These are phyloP conservation scores for Elephas maximus DNA, from an alignment of 2,113 vertebrate species.

Conservation along the genomic window DNA sequence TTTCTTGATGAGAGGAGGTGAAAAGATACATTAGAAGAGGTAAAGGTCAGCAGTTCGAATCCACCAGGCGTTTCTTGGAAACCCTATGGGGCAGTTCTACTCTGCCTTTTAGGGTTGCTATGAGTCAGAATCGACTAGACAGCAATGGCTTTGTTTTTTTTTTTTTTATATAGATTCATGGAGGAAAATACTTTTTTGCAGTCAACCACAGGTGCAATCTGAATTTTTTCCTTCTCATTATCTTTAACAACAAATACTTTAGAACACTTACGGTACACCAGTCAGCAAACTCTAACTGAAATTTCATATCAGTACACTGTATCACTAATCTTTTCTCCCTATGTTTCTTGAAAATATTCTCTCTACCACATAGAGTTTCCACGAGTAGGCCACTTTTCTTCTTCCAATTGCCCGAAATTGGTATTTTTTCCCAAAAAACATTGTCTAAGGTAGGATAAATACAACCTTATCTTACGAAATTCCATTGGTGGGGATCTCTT, in stretches of 20 bases:
- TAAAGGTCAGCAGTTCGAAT: no score
- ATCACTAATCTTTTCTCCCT: neutral
- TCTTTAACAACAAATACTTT: neutral
- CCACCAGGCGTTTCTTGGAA: no score
- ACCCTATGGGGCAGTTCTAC: no score
- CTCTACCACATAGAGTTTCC: neutral
- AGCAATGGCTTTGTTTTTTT: no score
- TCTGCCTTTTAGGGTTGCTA: no score
- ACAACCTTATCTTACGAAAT: neutral
- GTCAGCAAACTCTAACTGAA: neutral
- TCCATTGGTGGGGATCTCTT: neutral
- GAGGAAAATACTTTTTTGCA: neutral
- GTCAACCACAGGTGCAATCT: neutral
- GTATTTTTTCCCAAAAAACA: neutral
- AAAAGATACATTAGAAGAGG: neutral
- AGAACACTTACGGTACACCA: neutral
- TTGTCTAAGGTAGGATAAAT: neutral
- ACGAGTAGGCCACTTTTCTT: neutral
- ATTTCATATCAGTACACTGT: neutral
- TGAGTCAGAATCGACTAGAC: no score
- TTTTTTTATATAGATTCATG: neutral
- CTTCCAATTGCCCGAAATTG: neutral
- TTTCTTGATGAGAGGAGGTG: neutral
- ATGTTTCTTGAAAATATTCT: constrained; percentile 13
- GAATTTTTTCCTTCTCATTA: neutral